phyloP scores from a whole-genome alignment of 2,888 invertebrate genomes.

The Syritta pipiens region DNA sequence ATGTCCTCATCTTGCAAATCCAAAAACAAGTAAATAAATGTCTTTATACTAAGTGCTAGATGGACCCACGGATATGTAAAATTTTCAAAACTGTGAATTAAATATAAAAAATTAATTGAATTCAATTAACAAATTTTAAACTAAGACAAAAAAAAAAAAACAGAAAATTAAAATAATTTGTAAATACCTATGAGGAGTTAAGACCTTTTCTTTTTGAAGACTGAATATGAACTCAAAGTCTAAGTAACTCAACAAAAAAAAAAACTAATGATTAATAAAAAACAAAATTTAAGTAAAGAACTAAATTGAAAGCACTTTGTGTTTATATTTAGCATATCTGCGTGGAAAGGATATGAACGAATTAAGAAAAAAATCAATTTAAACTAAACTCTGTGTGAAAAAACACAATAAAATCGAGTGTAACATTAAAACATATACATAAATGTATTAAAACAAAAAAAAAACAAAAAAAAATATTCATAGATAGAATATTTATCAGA shows the following conservation, averaged over 20 bases:
- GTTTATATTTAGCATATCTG: constrained; percentile 68
- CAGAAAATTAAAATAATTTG: constrained; percentile 35
- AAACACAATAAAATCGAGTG: constrained; percentile 67
- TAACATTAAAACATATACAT: constrained; percentile 39
- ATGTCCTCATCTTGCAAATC: constrained; percentile 46
- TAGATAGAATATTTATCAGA: constrained; percentile 70
- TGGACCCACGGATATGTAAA: constrained; percentile 47
- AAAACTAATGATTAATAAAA: constrained; percentile 53
- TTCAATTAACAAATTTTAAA: constrained; percentile 26
- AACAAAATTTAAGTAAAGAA: constrained; percentile 19
- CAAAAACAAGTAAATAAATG: constrained; percentile 69
- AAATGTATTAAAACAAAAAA: constrained; percentile 30
- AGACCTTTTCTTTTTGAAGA: constrained; percentile 67
- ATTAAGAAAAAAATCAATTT: constrained; percentile 41
- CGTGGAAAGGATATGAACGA: constrained; percentile 51
- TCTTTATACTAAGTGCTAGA: constrained; percentile 42
- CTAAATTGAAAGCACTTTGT: constrained; percentile 63
- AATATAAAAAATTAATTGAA: constrained; percentile 34
- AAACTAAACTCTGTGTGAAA: constrained; percentile 65
- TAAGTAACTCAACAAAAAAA: constrained; percentile 60
- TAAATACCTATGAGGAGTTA: constrained; percentile 63
- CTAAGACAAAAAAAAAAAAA: constrained; percentile 9
- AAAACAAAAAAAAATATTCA: constrained; percentile 29
- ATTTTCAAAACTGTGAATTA: constrained; percentile 44
- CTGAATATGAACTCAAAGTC: constrained; percentile 71